Percentiles rank a stretch among this genome's conserved stretches.
These are phyloP conservation scores for Drosophila funebris DNA, from an alignment of 1,140 invertebrate species.

Conservation along the genomic window DNA sequence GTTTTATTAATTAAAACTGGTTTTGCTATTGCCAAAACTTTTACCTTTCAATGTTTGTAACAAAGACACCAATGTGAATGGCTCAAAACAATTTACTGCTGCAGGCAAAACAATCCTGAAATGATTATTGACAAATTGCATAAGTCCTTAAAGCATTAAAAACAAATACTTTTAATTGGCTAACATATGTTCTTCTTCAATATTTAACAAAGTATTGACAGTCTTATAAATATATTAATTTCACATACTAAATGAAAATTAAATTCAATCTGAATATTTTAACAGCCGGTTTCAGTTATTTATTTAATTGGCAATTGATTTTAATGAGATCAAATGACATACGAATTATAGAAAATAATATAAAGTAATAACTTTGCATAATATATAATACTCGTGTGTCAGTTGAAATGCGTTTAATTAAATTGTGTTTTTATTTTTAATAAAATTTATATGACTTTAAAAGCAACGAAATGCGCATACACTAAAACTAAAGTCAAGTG, in stretches of 20 bases:
- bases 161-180: no score
- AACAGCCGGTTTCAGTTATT: neutral
- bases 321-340: neutral
- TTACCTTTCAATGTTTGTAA: neutral
- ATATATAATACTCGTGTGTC: neutral
- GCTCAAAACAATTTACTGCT: neutral
- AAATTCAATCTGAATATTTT: neutral
- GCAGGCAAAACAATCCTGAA: neutral
- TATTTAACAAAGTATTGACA: no score
- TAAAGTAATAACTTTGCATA: no score
- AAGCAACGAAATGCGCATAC: neutral
- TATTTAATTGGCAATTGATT: neutral
- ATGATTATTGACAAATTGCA: no score
- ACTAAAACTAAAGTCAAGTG: neutral
- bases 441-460: neutral
- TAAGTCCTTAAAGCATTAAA: no score
- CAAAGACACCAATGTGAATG: neutral
- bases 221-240: neutral
- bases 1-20: slow-evolving; percentile 68
- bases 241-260: neutral
- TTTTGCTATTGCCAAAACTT: slow-evolving; percentile 24
- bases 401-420: neutral
- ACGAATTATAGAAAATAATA: neutral
- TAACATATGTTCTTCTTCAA: no score
- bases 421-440: neutral